Evolutionary conservation across 2,888 invertebrate genomes (phyloP).

Genomic region (Eurytoma californica): DNA sequence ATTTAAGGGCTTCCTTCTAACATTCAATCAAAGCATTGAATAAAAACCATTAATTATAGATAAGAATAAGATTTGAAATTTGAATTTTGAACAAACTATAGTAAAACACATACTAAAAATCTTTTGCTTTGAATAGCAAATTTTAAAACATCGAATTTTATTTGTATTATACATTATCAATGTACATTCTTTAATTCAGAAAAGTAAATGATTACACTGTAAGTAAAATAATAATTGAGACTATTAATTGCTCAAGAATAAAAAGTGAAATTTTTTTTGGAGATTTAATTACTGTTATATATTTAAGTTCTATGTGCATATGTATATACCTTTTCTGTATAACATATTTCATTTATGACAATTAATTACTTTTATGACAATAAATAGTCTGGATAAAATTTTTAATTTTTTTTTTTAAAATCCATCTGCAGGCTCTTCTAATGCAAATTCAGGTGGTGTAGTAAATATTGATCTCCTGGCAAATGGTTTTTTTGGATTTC

Average conservation of each 20-base stretch:
- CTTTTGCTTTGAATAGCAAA: slow-evolving; percentile 38
- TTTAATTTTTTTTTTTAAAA: slow-evolving; percentile 43
- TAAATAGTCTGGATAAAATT: slow-evolving; percentile 46
- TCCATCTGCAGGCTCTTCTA: slow-evolving; percentile 51
- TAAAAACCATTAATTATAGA: slow-evolving; percentile 35
- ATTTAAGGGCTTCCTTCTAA: slow-evolving; percentile 33
- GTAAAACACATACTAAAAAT: not conserved
- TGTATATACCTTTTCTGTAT: slow-evolving; percentile 58
- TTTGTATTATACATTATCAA: slow-evolving; percentile 39
- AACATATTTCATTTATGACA: slow-evolving; percentile 49
- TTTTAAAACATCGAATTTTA: slow-evolving; percentile 39
- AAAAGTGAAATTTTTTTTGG: slow-evolving; percentile 32
- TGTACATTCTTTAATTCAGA: slow-evolving; percentile 39
- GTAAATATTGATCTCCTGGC: slow-evolving; percentile 57
- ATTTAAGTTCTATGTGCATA: slow-evolving; percentile 58
- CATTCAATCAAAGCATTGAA: slow-evolving; percentile 40
- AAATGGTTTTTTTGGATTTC: slow-evolving; percentile 58
- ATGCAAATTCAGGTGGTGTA: slow-evolving; percentile 58
- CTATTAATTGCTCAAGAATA: slow-evolving; percentile 26
- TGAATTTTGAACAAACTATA: slow-evolving; percentile 35
- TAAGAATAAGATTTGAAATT: slow-evolving; percentile 38
- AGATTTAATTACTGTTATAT: slow-evolving; percentile 45
- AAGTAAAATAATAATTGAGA: slow-evolving; percentile 23
- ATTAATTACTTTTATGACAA: slow-evolving; percentile 48
- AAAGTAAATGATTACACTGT: slow-evolving; percentile 31